A percentile compares a stretch with the other conserved stretches of the same genome.
Conservation (phyloP, 2,113 vertebrate genomes). For the Rallus limicola region DNA sequence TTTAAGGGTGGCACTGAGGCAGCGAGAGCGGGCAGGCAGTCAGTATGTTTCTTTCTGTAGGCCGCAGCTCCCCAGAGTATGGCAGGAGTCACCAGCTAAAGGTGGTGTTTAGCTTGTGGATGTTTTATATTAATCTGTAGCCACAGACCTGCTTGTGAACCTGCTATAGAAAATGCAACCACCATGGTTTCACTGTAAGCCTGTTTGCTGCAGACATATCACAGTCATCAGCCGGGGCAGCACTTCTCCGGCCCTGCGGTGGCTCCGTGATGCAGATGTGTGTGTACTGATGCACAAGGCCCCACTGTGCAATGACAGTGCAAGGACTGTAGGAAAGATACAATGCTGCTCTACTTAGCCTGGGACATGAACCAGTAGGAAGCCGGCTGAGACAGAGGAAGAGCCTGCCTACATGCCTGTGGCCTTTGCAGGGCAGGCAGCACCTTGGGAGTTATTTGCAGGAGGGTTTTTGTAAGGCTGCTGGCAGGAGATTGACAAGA, state of each 20-base stretch:
- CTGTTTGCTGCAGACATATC: not conserved
- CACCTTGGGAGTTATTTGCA: not conserved
- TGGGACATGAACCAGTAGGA: rapidly evolving
- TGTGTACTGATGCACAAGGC: not conserved
- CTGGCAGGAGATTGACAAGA: not conserved
- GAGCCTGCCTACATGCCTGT: rapidly evolving
- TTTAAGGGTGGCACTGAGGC: not conserved
- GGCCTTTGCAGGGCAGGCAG: not conserved
- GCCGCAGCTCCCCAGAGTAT: not conserved
- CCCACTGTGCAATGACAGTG: not conserved
- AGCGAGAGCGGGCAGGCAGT: not conserved
- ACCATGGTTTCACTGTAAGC: not conserved
- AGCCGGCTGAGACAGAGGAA: not conserved
- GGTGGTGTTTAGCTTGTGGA: not conserved
- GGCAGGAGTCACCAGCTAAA: not conserved
- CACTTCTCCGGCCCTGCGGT: not conserved
- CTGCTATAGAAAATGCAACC: not conserved
- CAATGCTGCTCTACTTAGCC: not conserved
- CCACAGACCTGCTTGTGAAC: not conserved
- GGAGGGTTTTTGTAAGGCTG: not conserved
- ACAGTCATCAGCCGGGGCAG: not conserved
- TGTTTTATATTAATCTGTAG: not conserved
- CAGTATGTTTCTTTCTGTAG: not conserved
- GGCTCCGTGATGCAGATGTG: not conserved
- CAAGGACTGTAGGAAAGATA: not conserved